Evolutionary conservation across 2,797 vertebrate genomes (phyloP).

Genomic region (Lophotriccus pileatus): DNA sequence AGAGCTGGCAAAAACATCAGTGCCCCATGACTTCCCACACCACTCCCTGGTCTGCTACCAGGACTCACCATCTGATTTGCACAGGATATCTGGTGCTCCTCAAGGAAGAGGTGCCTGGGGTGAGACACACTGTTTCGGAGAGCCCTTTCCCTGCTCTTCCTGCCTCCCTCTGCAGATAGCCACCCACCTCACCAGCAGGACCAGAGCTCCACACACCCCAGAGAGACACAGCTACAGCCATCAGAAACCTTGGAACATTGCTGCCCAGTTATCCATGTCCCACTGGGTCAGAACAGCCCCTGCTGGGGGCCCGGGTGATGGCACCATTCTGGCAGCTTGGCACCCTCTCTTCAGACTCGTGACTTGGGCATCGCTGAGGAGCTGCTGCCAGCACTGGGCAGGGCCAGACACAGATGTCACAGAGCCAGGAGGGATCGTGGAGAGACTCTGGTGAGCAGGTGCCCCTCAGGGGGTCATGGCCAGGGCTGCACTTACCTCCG

Average conservation of each 20-base stretch:
- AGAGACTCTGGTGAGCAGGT: not conserved
- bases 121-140: not conserved
- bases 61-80: not conserved
- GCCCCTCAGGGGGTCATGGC: no score
- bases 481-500: constrained; percentile 81
- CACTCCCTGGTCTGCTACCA: rapidly evolving
- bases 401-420: rapidly evolving
- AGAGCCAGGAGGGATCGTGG: rapidly evolving
- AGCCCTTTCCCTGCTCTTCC: not conserved
- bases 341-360: not conserved
- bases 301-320: rapidly evolving
- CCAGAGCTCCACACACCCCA: not conserved
- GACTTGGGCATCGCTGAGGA: not conserved
- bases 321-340: rapidly evolving
- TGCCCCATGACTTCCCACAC: not conserved
- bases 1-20: rapidly evolving
- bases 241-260: not conserved
- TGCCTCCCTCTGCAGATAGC: not conserved
- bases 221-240: not conserved
- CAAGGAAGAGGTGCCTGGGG: no score
- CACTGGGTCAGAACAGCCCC: not conserved
- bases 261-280: rapidly evolving
- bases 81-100: not conserved
- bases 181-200: not conserved
- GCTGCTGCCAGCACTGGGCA: not conserved